Evolutionary conservation across 35 echinoderm and acorn worm species (phyloP).

Genomic region (Apostichopus parvimensis): DNA sequence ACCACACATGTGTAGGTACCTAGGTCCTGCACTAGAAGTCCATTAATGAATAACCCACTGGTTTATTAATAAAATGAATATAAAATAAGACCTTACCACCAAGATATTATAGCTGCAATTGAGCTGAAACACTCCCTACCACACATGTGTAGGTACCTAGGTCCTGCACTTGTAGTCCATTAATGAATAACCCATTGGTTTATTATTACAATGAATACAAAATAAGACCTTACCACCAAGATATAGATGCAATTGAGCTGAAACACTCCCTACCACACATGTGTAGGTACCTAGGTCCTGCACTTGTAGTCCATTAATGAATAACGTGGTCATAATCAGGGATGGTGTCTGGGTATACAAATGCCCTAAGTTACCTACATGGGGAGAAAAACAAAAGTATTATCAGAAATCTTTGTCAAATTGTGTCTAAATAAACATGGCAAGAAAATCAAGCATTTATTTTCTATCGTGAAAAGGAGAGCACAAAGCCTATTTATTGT

Average conservation of each 20-base stretch:
- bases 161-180: slow-evolving; percentile 52
- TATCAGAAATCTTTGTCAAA: no score
- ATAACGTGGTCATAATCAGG: slow-evolving; percentile 31
- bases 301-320: slow-evolving; percentile 9
- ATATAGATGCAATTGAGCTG: slow-evolving; percentile 26
- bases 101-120: slow-evolving; percentile 8
- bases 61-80: no score
- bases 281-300: slow-evolving; percentile 67
- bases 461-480: no score
- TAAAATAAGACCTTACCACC: not conserved
- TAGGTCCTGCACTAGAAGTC: slow-evolving; percentile 41
- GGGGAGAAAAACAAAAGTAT: not conserved
- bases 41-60: not conserved
- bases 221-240: not conserved
- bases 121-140: slow-evolving; percentile 31
- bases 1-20: slow-evolving; percentile 74
- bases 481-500: no score
- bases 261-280: slow-evolving; percentile 53
- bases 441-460: no score
- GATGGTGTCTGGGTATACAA: slow-evolving; percentile 52
- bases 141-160: slow-evolving; percentile 73
- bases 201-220: no score
- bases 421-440: no score
- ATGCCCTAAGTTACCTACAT: slow-evolving; percentile 23
- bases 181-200: not conserved